Evolutionary conservation across 53 echinoderm and acorn worm genomes (phyloP), one percentile per base, ranked within the genome.

Genomic region (Temnopleurus reevesii): DNA sequence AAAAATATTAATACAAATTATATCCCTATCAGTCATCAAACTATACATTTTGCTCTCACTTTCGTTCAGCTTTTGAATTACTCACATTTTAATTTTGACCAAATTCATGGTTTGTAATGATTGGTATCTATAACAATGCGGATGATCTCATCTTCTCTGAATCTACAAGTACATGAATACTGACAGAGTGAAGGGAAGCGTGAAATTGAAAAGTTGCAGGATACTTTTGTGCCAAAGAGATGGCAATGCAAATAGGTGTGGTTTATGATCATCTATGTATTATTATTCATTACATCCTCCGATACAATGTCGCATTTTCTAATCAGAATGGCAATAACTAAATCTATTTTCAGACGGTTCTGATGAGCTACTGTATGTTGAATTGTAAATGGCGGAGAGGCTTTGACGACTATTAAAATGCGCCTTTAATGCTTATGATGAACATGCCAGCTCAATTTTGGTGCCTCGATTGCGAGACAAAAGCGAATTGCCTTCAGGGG

Each of bases 211-310:
- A 36, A n/a, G 0, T 41, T 9, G n/a, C 41, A 21, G 41, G 41
- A 38, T 41, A 71, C 41, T 41, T 8, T 1, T n/a, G 6, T 71
- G 41, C 9, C 2, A 6, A 5, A 9, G 21, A 33, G 4, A n/a
- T 71, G n/a, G 41, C 36, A 71, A 71, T 71, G 38, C 71, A 43
- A 71, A 71, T 71, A 71, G 71, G 71, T 36, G 71, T 71, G 71
- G 71, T 36, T 63, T 71, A 23, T 21, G 56, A 56, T 71, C 63
- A 41, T 6, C 5, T 71, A 38, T 71, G 15, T 13, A 71, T 71
- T 71, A 71, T 71, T 71, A 71, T 63, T 63, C 63, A 63, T 63
- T 8, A 0, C 2, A 63, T 38, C 36, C n/a, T n/a, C n/a, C 64
- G n/a, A 66, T 66, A n/a, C 61, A 30, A 60, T 31, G 13, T 18